Base-by-base conservation (phyloP, 1,140 invertebrate genomes). In the Cylas formicarius region DNA sequence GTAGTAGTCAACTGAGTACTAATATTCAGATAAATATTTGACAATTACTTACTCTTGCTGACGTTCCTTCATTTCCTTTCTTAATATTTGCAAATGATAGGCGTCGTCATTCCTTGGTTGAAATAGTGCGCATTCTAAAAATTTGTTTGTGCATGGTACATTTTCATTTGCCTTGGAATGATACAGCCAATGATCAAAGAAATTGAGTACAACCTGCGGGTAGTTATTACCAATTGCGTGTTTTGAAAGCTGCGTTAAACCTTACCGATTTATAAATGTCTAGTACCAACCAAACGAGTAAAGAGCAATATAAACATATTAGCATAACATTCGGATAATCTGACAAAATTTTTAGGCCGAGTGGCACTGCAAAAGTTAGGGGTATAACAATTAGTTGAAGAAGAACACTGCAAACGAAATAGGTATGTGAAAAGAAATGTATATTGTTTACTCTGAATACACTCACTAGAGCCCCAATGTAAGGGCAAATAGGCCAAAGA, bases 211-310 rank as follows among this genome's bases (percentile, higher is more conserved):
- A n/a, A 39, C 19, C 50, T 52, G n/a, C n/a, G n/a, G n/a, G n/a
- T n/a, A n/a, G n/a, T n/a, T n/a, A n/a, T n/a, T n/a, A n/a, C n/a
- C n/a, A n/a, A n/a, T n/a, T n/a, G n/a, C n/a, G n/a, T n/a, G n/a
- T n/a, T n/a, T n/a, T n/a, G n/a, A n/a, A n/a, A n/a, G n/a, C n/a
- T n/a, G n/a, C n/a, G n/a, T n/a, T n/a, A n/a, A n/a, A n/a, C n/a
- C 45, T 49, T 37, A 52, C 50, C 33, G 50, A 52, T 11, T 38
- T 32, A 19, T 39, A 42, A 11, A 44, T 40, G 48, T 53, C 51
- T 5, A 24, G 23, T 8, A 36, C 16, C 13, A 50, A 33, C 47
- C 47, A 53, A 4, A 13, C 22, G 3, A 45, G 16, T 23, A 50
- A 6, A 38, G 38, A 13, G n/a, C 41, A 35, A 11, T 41, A 23